phyloP scores from a whole-genome alignment of 1,140 invertebrate species.

The Archivesica marissinica region DNA sequence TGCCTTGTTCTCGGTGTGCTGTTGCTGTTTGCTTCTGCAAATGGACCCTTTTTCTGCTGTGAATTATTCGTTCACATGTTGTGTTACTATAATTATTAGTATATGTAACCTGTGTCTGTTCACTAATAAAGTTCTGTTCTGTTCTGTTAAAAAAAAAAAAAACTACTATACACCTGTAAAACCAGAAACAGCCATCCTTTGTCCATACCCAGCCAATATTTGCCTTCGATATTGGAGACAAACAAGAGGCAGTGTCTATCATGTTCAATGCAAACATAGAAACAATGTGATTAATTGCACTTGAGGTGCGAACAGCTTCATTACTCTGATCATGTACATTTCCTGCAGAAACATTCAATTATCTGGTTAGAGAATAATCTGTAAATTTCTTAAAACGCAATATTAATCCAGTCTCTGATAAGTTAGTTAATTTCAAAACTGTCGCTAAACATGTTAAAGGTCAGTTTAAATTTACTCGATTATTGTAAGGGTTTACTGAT shows the following conservation, averaged over 20 bases:
- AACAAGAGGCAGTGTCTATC: neutral
- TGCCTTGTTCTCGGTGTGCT: no score
- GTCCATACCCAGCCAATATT: neutral
- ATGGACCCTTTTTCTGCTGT: no score
- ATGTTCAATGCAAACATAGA: constrained; percentile 16
- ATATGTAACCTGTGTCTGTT: no score
- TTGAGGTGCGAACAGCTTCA: constrained; percentile 3
- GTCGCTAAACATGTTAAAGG: neutral
- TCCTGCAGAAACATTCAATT: constrained; percentile 4
- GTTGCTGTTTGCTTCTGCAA: no score
- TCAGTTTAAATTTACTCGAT: constrained; percentile 12
- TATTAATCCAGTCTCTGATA: constrained; percentile 19
- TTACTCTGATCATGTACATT: constrained; percentile 12
- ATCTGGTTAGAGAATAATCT: constrained; percentile 8
- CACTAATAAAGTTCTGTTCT: no score
- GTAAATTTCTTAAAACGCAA: neutral
- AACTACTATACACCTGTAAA: no score
- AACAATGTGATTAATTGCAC: constrained; percentile 16
- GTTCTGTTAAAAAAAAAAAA: no score
- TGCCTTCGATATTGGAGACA: neutral
- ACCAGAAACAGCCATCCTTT: neutral
- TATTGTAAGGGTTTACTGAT: constrained; percentile 33
- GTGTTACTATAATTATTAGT: no score
- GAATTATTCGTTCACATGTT: no score
- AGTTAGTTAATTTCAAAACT: constrained; percentile 36